These are phyloP conservation scores for Fulica atra DNA, from an alignment of 2,113 vertebrate genomes.

Conservation along the genomic window DNA sequence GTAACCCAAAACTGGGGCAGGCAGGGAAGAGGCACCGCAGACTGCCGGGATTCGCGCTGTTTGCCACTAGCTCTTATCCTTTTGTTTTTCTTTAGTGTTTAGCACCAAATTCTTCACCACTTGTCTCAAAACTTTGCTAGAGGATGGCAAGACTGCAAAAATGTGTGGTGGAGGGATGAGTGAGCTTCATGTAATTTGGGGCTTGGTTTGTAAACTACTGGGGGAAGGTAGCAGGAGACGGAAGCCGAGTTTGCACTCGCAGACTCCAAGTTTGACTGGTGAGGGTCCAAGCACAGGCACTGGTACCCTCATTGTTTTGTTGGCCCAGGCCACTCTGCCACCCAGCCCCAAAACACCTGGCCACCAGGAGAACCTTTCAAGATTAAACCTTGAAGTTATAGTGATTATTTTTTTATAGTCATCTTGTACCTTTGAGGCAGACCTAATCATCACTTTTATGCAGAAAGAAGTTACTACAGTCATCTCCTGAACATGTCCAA, in stretches of 20 bases:
- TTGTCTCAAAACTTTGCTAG: rapidly evolving
- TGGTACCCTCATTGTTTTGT: rapidly evolving
- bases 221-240: background rate
- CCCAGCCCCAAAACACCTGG: background rate
- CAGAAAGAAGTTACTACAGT: background rate
- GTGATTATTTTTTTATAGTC: background rate
- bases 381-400: background rate
- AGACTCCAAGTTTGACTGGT: background rate
- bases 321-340: rapidly evolving
- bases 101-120: background rate
- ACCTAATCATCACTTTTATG: background rate
- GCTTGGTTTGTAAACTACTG: background rate
- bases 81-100: background rate
- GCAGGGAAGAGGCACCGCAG: background rate
- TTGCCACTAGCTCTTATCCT: rapidly evolving
- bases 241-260: background rate
- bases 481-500: background rate
- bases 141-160: background rate
- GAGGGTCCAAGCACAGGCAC: background rate
- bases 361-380: background rate
- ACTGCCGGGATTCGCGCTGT: rapidly evolving
- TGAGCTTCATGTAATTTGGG: background rate
- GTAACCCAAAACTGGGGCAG: background rate
- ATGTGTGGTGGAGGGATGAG: background rate
- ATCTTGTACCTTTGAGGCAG: background rate